Percentiles rank a stretch among this genome's conserved stretches.
phyloP scores from a whole-genome alignment of 2,888 invertebrate genomes.

The Orchesella flavescens region DNA sequence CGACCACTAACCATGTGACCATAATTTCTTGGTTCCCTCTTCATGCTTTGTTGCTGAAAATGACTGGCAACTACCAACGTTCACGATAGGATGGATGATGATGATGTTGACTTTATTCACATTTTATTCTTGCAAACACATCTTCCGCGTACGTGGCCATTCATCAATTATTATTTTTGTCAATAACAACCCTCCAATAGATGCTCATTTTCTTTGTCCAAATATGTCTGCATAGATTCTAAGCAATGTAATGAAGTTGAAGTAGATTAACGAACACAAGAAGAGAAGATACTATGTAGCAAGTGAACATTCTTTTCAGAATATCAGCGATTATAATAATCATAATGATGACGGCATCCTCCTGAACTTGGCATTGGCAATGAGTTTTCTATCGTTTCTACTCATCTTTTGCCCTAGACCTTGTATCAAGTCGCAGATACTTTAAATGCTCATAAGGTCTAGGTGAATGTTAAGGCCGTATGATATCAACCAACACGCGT shows the following conservation, averaged over 20 bases:
- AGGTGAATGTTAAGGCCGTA: conserved; percentile 62
- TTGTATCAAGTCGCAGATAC: conserved; percentile 53
- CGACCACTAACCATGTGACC: too few species aligned
- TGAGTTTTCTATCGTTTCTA: conserved; percentile 52
- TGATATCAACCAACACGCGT: not conserved
- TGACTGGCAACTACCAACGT: not conserved
- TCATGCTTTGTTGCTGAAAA: conserved; percentile 10
- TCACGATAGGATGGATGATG: too few species aligned
- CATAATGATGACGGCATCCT: conserved; percentile 33
- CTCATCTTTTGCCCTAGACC: conserved; percentile 50
- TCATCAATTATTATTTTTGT: conserved; percentile 58
- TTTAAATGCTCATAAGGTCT: conserved; percentile 56
- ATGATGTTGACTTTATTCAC: conserved; percentile 30
- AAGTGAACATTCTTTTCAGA: conserved; percentile 1
- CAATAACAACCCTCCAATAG: conserved; percentile 43
- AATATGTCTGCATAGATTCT: not conserved
- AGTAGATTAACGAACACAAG: conserved; percentile 23
- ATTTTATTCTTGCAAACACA: conserved; percentile 37
- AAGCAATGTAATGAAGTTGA: not conserved
- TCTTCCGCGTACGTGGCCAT: conserved; percentile 60
- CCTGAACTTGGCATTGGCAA: conserved; percentile 58
- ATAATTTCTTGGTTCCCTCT: conserved; percentile 1
- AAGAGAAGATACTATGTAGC: not conserved
- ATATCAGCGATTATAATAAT: conserved; percentile 39
- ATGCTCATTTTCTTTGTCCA: conserved; percentile 51